Conservation (phyloP, 1,140 invertebrate genomes). For the Homarus americanus region DNA sequence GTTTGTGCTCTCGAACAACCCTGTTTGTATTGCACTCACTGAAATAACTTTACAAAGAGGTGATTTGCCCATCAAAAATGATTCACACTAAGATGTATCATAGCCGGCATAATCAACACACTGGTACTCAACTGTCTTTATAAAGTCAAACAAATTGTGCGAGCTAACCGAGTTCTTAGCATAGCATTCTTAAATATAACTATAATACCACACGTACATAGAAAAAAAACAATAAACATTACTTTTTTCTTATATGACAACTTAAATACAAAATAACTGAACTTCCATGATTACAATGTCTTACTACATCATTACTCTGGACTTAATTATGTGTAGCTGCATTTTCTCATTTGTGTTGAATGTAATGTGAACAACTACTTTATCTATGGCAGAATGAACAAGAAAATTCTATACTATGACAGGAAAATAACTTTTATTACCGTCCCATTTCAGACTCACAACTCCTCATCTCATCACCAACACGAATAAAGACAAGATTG, state of each 20-base stretch:
- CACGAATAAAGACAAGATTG: slow-evolving; percentile 36
- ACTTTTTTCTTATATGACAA: too few species aligned
- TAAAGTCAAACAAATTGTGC: neutral
- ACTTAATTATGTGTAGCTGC: neutral
- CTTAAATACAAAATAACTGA: neutral
- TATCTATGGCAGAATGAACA: neutral
- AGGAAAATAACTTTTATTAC: slow-evolving; percentile 27
- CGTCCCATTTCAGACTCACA: slow-evolving; percentile 27
- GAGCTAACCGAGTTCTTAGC: neutral
- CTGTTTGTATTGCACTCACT: neutral
- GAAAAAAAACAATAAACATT: too few species aligned
- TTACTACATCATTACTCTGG: neutral
- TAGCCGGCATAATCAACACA: neutral
- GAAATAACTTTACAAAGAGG: neutral
- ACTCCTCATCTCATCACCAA: slow-evolving; percentile 44
- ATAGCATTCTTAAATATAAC: too few species aligned
- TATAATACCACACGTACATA: too few species aligned
- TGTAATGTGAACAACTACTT: neutral
- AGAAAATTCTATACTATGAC: neutral
- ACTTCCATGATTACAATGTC: neutral
- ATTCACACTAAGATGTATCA: neutral
- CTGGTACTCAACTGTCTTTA: neutral
- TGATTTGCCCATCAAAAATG: neutral
- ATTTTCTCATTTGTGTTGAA: neutral
- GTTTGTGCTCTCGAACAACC: neutral